Base-by-base conservation (phyloP, 1,140 invertebrate genomes). In the Antheraea mylitta region DNA sequence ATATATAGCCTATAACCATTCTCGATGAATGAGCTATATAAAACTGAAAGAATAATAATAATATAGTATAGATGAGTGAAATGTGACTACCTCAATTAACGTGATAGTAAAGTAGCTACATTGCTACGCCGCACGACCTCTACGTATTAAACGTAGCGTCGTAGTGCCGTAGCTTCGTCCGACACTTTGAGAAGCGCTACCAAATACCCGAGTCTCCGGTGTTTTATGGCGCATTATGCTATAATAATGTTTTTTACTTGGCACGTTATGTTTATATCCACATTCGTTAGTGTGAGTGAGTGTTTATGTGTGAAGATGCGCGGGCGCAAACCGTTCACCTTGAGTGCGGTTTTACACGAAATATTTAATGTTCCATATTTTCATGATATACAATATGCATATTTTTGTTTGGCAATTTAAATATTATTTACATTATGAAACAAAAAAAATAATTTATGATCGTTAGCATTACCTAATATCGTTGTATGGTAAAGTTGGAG, bases 181-280 rank as follows among this genome's bases (percentile, higher is more conserved):
- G 10, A 65, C 66, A 87, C 68, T 85, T 90, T 90, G 85, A 79
- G 83, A 87, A 83, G 30, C 86, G 67, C 78, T 67, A 58, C 72
- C n/a, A 8, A 38, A 61, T 64, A 53, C 69, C 76, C 79, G 76
- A 75, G 71, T 75, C 76, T 78, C 74, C 78, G 77, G 85, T 89
- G 84, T 91, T 89, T 89, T 89, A 91, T 89, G 86, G 87, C 83
- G 81, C 82, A 91, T 89, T 91, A 89, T 89, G 80, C 80, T 85
- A 89, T 89, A 89, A 91, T 91, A 89, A 91, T 89, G 89, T 91
- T 89, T 90, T 91, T 91, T 91, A 91, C 89, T 91, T 91, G 89
- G 87, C 89, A 89, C 89, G 84, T 89, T 89, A 86, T 85, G 84
- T 87, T 85, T 88, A 84, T 81, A 82, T 76, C 74, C 18, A 16